Evolutionary conservation across 2,113 vertebrate species (phyloP).

Genomic region (Monopterus albus): DNA sequence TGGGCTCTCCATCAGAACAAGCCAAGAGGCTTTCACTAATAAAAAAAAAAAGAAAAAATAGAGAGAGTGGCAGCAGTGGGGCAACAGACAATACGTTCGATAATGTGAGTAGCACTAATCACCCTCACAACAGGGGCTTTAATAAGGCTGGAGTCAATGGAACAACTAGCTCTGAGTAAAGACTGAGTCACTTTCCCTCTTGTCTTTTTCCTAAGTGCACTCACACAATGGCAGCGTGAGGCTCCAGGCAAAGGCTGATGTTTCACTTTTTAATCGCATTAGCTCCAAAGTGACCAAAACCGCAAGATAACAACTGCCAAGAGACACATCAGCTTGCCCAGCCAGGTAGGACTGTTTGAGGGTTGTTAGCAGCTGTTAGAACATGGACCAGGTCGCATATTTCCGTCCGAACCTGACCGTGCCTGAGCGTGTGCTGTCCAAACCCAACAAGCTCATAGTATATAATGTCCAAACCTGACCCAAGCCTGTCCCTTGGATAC

Average conservation of each 20-base stretch:
- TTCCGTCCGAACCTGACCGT: too few relatives aligned
- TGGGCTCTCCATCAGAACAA: constrained; percentile 34
- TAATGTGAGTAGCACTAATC: constrained; percentile 69
- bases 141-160: constrained; percentile 38
- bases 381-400: too few relatives aligned
- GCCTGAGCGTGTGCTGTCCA: too few relatives aligned
- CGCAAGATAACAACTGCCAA: constrained; percentile 4
- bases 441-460: too few relatives aligned
- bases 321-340: neutral
- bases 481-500: too few relatives aligned
- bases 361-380: neutral
- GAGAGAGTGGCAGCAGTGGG: constrained; percentile 2
- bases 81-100: constrained; percentile 48
- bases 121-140: constrained; percentile 39
- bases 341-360: constrained; percentile 17
- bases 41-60: constrained; percentile 43
- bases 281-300: constrained; percentile 23
- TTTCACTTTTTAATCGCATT: constrained; percentile 31
- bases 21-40: constrained; percentile 49
- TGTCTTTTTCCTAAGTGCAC: constrained; percentile 14
- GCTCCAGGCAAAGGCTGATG: constrained; percentile 6
- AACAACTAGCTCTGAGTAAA: constrained; percentile 25
- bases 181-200: constrained; percentile 4
- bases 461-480: too few relatives aligned
- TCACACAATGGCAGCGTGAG: too few relatives aligned